Base-by-base conservation (phyloP, 2,888 invertebrate species). In the Acronicta alni region DNA sequence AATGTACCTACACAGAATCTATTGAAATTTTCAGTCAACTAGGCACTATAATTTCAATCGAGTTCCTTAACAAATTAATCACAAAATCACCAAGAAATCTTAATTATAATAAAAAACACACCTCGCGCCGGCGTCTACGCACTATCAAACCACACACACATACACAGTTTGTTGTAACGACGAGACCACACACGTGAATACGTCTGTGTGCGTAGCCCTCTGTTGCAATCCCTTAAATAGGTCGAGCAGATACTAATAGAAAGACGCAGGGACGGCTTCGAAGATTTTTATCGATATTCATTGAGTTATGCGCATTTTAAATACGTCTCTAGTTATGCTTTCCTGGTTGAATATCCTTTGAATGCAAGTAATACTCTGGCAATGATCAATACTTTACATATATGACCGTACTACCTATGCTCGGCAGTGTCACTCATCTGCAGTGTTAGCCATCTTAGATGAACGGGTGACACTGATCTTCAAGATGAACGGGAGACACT, bases 171-270 rank as follows among this genome's bases (percentile, higher is more conserved):
- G 16, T 43, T 47, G 62, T 58, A 55, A 56, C 53, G 56, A 74
- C 49, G 53, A 54, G 45, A 58, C 58, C 69, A 72, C 70, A 74
- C 57, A 69, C 66, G 44, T 35, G 26, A 41, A 43, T 56, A 57
- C 43, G 57, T 73, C 57, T 81, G 80, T 86, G 86, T 70, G 87
- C 73, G 79, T 57, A 62, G 85, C 89, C 89, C 90, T 89, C 88
- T 93, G 93, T 92, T 90, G 93, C 91, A 93, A 93, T 92, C 92
- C 93, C 93, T 93, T 85, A 93, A 89, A 93, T 93, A 92, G 93
- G 93, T 89, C 93, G 87, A 83, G 82, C 84, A 87, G 87, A 88
- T 87, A 89, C 87, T 93, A 92, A 93, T 93, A 93, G 93, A 93
- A 89, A 91, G 88, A 89, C 9, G 77, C 92, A 91, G 93, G 85